Evolutionary conservation across 2,113 vertebrate species (phyloP), one percentile per base, ranked within the genome.

Genomic region (Alosa alosa): DNA sequence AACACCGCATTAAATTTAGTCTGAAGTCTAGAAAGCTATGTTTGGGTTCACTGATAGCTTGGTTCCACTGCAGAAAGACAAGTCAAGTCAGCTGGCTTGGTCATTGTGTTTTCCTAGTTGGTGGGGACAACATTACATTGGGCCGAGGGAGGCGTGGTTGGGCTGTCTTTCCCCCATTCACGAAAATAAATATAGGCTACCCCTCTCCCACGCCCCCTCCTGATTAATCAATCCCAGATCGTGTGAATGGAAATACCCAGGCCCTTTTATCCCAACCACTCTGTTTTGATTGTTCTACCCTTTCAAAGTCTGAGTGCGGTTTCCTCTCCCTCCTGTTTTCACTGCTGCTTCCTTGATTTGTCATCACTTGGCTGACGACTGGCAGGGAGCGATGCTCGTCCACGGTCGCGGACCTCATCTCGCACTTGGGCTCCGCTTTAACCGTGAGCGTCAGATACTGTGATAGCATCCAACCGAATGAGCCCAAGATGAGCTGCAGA

Each of bases 211-310:
- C 72, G 72, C 72, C 84, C 18, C 85, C 82, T 85, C 64, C 84
- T 36, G 25, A 50, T 88, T 89, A 91, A 90, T 91, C 89, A 81
- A 89, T 82, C 84, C 68, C 84, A 81, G 90, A 90, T 82, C 49
- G 64, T 15, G 49, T 82, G 68, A 84, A 55, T 25, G 22, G 8
- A 25, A 81, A 85, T 15, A 81, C 31, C 72, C 31, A 17, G 72
- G 25, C 72, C 1, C 15, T 64, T 9, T 10, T 47, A 46, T 22
- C 52, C 46, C 44, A 41, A 1, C 18, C 3, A 11, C 52, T 91
- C 88, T 9, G 84, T 22, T 57, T 88, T 10, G 89, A 90, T 91
- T 91, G 64, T 50, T 87, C 6, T 84, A 6, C 82, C 81, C 89
- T 90, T 72, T 47, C 6, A 82, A 31, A 45, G 87, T 68, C 60